Conservation (phyloP, 2,113 vertebrate genomes). For the Podilymbus podiceps region DNA sequence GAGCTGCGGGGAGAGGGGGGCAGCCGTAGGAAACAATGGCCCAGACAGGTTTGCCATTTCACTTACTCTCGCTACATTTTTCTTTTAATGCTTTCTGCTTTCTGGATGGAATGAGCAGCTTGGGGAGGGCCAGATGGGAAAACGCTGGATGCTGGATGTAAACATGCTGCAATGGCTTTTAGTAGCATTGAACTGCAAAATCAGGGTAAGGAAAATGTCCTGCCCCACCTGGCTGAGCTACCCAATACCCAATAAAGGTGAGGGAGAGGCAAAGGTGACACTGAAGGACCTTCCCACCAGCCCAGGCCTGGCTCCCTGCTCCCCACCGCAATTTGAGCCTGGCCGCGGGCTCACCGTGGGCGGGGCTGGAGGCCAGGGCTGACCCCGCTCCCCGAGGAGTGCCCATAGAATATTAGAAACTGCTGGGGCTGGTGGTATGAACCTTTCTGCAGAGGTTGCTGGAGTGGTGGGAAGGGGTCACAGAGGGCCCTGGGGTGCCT, state of each 20-base stretch:
- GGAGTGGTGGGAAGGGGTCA: not conserved
- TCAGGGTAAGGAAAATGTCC: not conserved
- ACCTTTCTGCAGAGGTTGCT: not conserved
- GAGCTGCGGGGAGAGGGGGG: fast-evolving
- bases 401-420: not conserved
- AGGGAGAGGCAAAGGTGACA: not conserved
- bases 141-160: not conserved
- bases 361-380: fast-evolving
- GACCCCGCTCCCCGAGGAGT: not conserved
- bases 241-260: not conserved
- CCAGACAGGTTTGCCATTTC: not conserved
- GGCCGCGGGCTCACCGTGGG: not conserved
- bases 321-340: not conserved
- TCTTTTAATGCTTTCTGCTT: not conserved
- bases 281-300: not conserved
- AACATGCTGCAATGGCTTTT: not conserved
- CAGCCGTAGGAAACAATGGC: fast-evolving
- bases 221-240: not conserved
- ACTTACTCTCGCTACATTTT: not conserved
- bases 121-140: not conserved
- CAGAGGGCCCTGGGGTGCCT: too few species aligned
- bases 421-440: fast-evolving
- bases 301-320: not conserved
- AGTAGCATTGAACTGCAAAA: not conserved
- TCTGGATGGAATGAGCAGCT: not conserved